Evolutionary conservation across 2,888 invertebrate genomes (phyloP), one percentile per base, ranked within the genome.

Genomic region (Andrena bicolor): DNA sequence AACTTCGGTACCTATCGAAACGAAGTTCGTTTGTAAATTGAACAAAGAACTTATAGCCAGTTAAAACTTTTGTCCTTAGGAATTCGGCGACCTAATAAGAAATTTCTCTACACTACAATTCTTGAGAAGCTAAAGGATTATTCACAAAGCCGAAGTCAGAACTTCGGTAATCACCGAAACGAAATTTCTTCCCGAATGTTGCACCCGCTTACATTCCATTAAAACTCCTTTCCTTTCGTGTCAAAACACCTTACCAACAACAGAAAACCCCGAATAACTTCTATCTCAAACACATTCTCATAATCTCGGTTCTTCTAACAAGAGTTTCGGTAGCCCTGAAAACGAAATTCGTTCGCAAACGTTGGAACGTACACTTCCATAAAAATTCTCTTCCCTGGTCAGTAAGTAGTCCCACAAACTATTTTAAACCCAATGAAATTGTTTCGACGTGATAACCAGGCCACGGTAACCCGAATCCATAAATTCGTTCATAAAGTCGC

Each of bases 401-500:
- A 26, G 1, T 5, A 26, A 56, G 7, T 26, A 10, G 8, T 23
- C 4, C 10, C 26, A 3, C 56, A 26, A 10, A 26, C 10, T 23
- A 10, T 23, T 56, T 56, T 23, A 56, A 20, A 23, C 23, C 20
- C 26, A 26, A 13, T 10, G 10, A 26, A 60, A 49, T 61, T 63
- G 48, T 63, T 49, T 8, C 16, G 0, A 26, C 20, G 63, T 16
- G 23, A 10, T 7, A 32, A 16, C 60, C 28, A 10, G 61, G 23
- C 30, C 4, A 20, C 13, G n/a, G 10, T 61, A n/a, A n/a, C 16
- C n/a, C 35, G 5, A 23, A 53, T 56, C 56, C 35, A 56, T 69
- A 69, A 69, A 69, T 69, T 20, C 26, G 49, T 65, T 23, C 30
- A n/a, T 23, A 7, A 64, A 48, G 66, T 66, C 35, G 60, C 49